Evolutionary conservation across 1,140 invertebrate species (phyloP).

Genomic region (Drosophila truncata): DNA sequence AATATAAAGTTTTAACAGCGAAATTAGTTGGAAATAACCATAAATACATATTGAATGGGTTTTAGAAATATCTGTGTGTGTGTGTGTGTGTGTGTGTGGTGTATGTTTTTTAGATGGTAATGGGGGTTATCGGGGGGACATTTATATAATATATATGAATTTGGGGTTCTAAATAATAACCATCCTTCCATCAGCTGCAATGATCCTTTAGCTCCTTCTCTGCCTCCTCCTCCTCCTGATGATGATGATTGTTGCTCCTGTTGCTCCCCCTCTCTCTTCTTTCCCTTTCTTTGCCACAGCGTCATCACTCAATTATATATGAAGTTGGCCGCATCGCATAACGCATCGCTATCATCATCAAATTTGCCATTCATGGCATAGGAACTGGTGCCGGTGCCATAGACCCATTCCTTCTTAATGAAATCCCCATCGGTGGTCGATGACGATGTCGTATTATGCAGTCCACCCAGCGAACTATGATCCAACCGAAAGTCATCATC

Average conservation of each 20-base stretch:
- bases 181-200: constrained; percentile 15
- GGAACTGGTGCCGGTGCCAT: constrained; percentile 75
- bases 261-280: neutral
- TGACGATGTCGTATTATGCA: constrained; percentile 78
- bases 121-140: constrained; percentile 1
- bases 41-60: neutral
- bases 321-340: constrained; percentile 83
- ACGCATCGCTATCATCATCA: constrained; percentile 82
- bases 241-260: neutral
- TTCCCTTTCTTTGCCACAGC: too few species aligned
- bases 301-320: constrained; percentile 76
- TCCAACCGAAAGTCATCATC: constrained; percentile 83
- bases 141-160: constrained; percentile 35
- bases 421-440: constrained; percentile 83
- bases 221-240: neutral
- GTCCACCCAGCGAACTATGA: constrained; percentile 77
- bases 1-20: constrained; percentile 1
- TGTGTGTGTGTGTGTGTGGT: constrained; percentile 15
- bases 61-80: constrained; percentile 1
- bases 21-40: constrained; percentile 30
- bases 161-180: constrained; percentile 4
- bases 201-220: neutral
- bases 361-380: constrained; percentile 84
- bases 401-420: constrained; percentile 84
- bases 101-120: neutral